Evolutionary conservation across 23 tunicate genomes (phyloP).

Genomic region (Diplosoma virens): DNA sequence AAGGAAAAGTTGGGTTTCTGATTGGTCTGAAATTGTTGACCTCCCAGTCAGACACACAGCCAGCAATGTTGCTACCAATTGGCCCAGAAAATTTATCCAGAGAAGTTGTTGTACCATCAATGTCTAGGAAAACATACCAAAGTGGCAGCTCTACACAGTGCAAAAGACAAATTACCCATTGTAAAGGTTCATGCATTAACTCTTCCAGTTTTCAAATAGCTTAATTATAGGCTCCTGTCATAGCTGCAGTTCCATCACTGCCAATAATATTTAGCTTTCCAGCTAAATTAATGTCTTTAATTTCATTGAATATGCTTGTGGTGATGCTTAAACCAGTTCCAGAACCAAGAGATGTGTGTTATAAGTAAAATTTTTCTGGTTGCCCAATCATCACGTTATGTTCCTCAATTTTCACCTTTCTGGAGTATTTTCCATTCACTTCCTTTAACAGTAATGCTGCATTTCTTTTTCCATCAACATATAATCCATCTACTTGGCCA

Average conservation of each 20-base stretch:
- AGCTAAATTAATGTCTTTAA: not conserved
- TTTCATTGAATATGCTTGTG: constrained; percentile 1
- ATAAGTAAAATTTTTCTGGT: constrained; percentile 21
- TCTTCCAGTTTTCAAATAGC: constrained; percentile 7
- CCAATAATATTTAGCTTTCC: constrained; percentile 2
- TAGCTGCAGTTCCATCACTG: constrained; percentile 26
- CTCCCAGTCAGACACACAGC: constrained; percentile 31
- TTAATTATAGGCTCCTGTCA: constrained; percentile 24
- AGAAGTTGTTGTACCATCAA: not conserved
- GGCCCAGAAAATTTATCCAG: constrained; percentile 24
- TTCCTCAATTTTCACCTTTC: constrained; percentile 16
- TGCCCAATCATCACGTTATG: constrained; percentile 21
- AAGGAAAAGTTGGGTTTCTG: constrained; percentile 17
- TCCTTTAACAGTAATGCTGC: not conserved
- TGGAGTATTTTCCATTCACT: constrained; percentile 3
- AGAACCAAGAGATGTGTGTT: constrained; percentile 5
- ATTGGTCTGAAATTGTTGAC: constrained; percentile 22
- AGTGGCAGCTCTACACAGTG: constrained; percentile 30
- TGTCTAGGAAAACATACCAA: not conserved
- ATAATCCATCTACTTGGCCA: constrained; percentile 3
- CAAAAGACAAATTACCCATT: constrained; percentile 21
- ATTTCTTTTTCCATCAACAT: constrained; percentile 21
- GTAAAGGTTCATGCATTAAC: constrained; percentile 6
- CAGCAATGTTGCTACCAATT: constrained; percentile 19
- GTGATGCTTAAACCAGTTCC: constrained; percentile 21